These are phyloP conservation scores for Epiblema foenella DNA, from an alignment of 2,888 invertebrate genomes.

Conservation along the genomic window DNA sequence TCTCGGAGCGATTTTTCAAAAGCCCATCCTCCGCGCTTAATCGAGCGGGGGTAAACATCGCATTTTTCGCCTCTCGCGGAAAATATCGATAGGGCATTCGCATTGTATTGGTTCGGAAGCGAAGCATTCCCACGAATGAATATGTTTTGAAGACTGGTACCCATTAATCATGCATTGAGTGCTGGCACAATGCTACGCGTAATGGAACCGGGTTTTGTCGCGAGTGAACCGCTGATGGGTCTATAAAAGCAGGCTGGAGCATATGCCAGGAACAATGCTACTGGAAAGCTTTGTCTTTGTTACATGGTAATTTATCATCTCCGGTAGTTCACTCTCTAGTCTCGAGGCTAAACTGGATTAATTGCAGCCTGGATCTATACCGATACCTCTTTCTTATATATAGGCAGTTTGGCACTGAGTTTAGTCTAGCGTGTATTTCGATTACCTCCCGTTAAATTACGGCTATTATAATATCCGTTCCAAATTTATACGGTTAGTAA, in stretches of 20 bases:
- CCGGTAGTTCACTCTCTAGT: constrained; percentile 47
- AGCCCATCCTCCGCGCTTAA: constrained; percentile 75
- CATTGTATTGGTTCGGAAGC: constrained; percentile 67
- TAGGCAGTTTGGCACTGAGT: background rate
- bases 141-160: constrained; percentile 72
- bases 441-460: constrained; percentile 34
- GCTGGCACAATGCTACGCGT: constrained; percentile 66
- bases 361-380: constrained; percentile 35
- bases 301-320: constrained; percentile 62
- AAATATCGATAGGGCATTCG: constrained; percentile 70
- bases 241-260: constrained; percentile 59
- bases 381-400: constrained; percentile 12
- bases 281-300: constrained; percentile 64
- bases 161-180: constrained; percentile 82
- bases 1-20: constrained; percentile 74
- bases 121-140: constrained; percentile 71
- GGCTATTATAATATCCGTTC: constrained; percentile 46
- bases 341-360: constrained; percentile 39
- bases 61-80: constrained; percentile 77
- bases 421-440: constrained; percentile 8
- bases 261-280: constrained; percentile 58
- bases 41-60: constrained; percentile 82
- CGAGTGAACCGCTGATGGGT: constrained; percentile 61
- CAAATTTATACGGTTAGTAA: constrained; percentile 55
- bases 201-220: constrained; percentile 75